Percentiles rank a stretch among this genome's conserved stretches.
These are phyloP conservation scores for Tortricodes alternella DNA, from an alignment of 2,888 invertebrate genomes.

Conservation along the genomic window DNA sequence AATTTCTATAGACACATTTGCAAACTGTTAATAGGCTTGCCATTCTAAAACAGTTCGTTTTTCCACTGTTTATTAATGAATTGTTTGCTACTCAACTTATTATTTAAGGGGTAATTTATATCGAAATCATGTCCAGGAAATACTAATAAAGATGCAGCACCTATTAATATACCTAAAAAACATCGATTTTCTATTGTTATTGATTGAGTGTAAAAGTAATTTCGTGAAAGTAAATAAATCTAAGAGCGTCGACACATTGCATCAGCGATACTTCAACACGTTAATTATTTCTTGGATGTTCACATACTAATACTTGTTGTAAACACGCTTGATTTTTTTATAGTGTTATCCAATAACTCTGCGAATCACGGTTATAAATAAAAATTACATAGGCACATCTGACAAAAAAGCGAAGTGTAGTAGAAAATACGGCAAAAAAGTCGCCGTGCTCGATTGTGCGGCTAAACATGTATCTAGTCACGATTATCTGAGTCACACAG, in stretches of 20 bases:
- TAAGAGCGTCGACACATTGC: not conserved
- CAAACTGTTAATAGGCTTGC: not conserved
- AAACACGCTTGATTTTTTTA: conserved; percentile 2
- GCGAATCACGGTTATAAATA: conserved; percentile 8
- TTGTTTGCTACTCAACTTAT: not conserved
- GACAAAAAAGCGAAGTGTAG: not conserved
- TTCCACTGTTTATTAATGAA: not conserved
- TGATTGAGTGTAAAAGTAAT: not conserved
- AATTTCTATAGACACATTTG: conserved; percentile 7
- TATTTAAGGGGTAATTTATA: not conserved
- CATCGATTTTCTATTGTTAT: not conserved
- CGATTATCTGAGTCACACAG: not conserved
- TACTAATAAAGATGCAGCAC: not conserved
- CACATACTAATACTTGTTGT: not conserved
- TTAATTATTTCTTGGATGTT: not conserved
- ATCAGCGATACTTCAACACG: not conserved
- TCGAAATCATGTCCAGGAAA: not conserved
- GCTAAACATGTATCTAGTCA: conserved; percentile 9
- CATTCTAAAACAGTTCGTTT: not conserved
- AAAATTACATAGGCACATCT: not conserved
- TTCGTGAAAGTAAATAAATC: not conserved
- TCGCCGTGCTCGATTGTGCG: not conserved
- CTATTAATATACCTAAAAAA: not conserved
- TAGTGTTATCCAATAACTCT: not conserved
- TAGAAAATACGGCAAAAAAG: not conserved